A percentile compares a stretch with the other conserved stretches of the same genome.
These are phyloP conservation scores for Phylloscopus collybita DNA, from an alignment of 2,797 vertebrate species.

Conservation along the genomic window DNA sequence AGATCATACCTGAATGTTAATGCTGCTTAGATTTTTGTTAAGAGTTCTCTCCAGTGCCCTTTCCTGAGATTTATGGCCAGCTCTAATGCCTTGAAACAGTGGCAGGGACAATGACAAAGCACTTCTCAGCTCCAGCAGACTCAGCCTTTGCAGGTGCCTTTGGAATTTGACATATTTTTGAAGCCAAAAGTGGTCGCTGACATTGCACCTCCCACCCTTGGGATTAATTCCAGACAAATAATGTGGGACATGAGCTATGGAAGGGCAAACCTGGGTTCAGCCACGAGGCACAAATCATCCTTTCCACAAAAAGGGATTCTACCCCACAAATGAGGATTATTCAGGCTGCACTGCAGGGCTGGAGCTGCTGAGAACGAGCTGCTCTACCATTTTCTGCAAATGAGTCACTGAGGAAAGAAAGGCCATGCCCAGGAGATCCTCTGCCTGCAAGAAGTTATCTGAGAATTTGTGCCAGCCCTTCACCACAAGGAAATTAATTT, in stretches of 20 bases:
- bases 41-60: not conserved
- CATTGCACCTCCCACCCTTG: not conserved
- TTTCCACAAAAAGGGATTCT: rapidly evolving
- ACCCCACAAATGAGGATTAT: rapidly evolving
- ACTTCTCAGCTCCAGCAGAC: not conserved
- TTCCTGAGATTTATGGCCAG: not conserved
- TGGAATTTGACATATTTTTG: not conserved
- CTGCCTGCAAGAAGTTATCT: not conserved
- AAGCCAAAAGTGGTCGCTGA: not conserved
- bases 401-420: rapidly evolving
- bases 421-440: not conserved
- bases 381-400: not conserved
- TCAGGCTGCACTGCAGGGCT: not conserved
- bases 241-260: not conserved
- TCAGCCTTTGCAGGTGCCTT: not conserved
- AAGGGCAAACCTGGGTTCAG: not conserved
- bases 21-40: not conserved
- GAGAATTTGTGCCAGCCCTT: not conserved
- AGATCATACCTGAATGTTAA: not conserved
- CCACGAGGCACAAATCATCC: rapidly evolving
- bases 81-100: not conserved
- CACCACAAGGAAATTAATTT: not conserved
- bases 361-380: not conserved
- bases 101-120: not conserved
- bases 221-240: not conserved